Evolutionary conservation across 1,140 invertebrate genomes (phyloP).

Genomic region (Neuroterus valhalla): DNA sequence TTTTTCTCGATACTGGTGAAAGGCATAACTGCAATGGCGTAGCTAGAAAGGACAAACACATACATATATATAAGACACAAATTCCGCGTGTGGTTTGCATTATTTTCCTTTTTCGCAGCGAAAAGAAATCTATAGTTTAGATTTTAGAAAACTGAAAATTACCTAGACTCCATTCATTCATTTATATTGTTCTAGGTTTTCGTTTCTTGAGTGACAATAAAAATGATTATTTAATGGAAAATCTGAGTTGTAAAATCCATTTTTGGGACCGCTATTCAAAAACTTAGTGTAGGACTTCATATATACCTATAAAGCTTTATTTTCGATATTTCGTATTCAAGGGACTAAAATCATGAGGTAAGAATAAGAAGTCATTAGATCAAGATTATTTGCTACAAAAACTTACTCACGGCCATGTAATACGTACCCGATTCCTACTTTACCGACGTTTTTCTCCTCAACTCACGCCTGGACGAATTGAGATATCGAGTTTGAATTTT

Average conservation of each 20-base stretch:
- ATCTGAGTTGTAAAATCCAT: slow-evolving; percentile 30
- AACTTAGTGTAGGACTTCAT: no score
- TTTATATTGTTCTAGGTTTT: no score
- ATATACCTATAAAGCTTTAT: no score
- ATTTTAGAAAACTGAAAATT: background rate
- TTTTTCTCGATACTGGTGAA: slow-evolving; percentile 39
- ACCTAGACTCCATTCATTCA: background rate
- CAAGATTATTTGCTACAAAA: no score
- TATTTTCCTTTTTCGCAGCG: background rate
- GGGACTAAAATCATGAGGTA: no score
- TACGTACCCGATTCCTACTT: no score
- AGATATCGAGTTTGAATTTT: no score
- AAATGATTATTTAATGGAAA: background rate
- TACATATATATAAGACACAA: slow-evolving; percentile 5
- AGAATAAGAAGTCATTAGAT: no score
- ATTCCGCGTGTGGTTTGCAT: background rate
- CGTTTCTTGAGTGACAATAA: background rate
- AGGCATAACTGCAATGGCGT: slow-evolving; percentile 33
- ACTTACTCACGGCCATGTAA: no score
- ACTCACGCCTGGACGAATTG: no score
- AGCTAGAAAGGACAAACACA: background rate
- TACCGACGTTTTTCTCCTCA: no score
- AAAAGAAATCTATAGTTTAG: background rate
- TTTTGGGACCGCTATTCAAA: background rate
- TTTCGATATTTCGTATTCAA: no score